These are phyloP conservation scores for Arnoldichthys spilopterus DNA, from an alignment of 2,797 vertebrate genomes.

Conservation along the genomic window DNA sequence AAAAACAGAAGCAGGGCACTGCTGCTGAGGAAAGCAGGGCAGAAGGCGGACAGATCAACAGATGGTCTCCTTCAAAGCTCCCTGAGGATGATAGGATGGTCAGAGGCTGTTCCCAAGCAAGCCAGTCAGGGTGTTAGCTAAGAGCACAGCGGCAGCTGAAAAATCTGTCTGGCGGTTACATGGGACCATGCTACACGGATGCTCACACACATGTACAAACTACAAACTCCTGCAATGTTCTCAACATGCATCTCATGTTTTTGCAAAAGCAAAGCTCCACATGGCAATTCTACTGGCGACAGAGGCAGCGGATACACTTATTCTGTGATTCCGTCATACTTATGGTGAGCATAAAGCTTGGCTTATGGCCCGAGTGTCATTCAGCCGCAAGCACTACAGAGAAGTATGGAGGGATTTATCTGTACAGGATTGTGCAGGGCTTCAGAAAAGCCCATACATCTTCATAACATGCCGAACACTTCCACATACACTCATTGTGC, in stretches of 20 bases:
- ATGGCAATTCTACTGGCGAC: not conserved
- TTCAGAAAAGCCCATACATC: slow-evolving; percentile 28
- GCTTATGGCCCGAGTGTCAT: slow-evolving; percentile 22
- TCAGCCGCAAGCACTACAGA: slow-evolving; percentile 9
- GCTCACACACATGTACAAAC: not conserved
- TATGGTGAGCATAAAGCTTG: slow-evolving; percentile 7
- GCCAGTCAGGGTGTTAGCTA: slow-evolving; percentile 45
- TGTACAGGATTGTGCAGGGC: slow-evolving; percentile 14
- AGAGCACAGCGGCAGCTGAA: not conserved
- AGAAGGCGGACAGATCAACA: slow-evolving; percentile 81
- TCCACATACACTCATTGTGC: slow-evolving; percentile 16
- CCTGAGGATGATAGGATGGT: slow-evolving; percentile 71
- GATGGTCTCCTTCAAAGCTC: slow-evolving; percentile 81
- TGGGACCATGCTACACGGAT: not conserved
- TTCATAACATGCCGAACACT: slow-evolving; percentile 24
- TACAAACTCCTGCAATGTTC: not conserved
- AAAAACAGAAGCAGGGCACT: slow-evolving; percentile 66
- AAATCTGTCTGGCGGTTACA: not conserved
- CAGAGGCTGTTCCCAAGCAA: slow-evolving; percentile 66
- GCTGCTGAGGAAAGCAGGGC: slow-evolving; percentile 69
- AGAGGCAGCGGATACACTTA: not conserved
- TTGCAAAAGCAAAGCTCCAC: not conserved
- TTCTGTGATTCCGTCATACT: slow-evolving; percentile 27
- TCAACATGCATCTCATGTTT: slow-evolving; percentile 6
- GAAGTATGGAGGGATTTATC: slow-evolving; percentile 6